These are phyloP conservation scores for Muscicapa striata DNA, from an alignment of 2,797 vertebrate species.

Conservation along the genomic window DNA sequence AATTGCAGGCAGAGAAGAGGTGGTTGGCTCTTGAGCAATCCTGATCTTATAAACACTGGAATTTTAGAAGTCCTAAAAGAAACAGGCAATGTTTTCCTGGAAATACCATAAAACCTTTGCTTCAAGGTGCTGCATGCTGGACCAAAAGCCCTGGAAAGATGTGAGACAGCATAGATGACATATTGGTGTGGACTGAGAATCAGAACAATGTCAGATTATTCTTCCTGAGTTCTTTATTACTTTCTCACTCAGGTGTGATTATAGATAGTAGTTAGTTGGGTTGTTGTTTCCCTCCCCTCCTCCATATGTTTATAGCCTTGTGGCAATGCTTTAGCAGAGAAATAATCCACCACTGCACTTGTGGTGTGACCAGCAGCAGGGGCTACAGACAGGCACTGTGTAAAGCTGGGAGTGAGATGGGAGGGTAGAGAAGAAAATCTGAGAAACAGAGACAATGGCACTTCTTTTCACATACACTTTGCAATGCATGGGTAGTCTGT, in stretches of 20 bases:
- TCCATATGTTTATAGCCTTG: background rate
- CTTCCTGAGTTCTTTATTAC: background rate
- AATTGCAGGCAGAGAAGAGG: background rate
- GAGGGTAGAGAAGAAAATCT: background rate
- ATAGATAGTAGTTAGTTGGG: background rate
- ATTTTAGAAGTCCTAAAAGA: background rate
- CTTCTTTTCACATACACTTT: background rate
- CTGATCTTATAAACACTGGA: background rate
- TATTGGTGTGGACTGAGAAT: background rate
- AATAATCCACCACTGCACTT: background rate
- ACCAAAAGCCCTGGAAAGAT: background rate
- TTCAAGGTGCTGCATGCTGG: background rate
- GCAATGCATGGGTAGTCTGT: background rate
- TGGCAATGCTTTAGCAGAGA: background rate
- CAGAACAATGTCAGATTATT: background rate
- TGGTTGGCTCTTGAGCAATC: background rate
- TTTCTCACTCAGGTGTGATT: background rate
- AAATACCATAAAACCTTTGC: background rate
- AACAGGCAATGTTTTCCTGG: background rate
- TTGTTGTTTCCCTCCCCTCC: accelerated
- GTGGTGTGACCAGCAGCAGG: background rate
- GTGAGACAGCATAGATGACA: background rate
- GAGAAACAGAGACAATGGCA: background rate
- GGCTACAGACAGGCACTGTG: background rate
- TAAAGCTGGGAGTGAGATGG: background rate